Conservation (phyloP, 2,888 invertebrate genomes). For the Ormyrus rosae region DNA sequence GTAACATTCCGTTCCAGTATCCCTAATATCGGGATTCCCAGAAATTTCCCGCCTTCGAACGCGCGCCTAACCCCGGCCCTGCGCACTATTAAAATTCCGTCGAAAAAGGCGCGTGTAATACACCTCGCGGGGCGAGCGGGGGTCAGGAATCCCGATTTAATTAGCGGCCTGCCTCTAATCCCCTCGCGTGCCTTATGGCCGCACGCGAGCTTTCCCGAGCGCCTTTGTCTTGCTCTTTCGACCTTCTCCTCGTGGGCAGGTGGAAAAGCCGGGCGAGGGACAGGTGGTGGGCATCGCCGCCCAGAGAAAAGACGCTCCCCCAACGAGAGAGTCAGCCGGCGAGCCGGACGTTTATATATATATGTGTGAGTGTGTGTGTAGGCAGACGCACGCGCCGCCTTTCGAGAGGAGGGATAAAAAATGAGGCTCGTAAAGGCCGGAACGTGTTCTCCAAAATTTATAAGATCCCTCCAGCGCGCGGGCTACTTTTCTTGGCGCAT, state of each 20-base stretch:
- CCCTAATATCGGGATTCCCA: too few species aligned
- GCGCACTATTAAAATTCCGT: conserved; percentile 33
- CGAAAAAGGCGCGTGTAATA: background rate
- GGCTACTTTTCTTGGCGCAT: conserved; percentile 25
- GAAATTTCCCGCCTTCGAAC: background rate
- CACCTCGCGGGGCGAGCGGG: background rate
- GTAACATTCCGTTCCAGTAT: too few species aligned
- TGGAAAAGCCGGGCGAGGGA: conserved; percentile 51
- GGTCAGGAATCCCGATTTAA: conserved; percentile 32
- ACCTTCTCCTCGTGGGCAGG: conserved; percentile 41
- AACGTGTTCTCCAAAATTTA: conserved; percentile 55
- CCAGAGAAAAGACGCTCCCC: background rate
- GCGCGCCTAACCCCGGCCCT: too few species aligned
- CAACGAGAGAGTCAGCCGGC: too few species aligned
- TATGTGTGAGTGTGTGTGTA: too few species aligned
- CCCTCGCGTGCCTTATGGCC: conserved; percentile 10
- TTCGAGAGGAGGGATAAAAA: conserved; percentile 37
- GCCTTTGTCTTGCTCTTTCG: conserved; percentile 2
- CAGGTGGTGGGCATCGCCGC: conserved; percentile 60
- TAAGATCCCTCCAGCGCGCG: conserved; percentile 37
- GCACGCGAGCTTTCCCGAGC: conserved; percentile 19
- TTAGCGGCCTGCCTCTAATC: conserved; percentile 12
- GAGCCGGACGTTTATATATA: too few species aligned
- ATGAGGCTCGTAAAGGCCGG: conserved; percentile 52
- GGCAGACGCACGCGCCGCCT: too few species aligned